Evolutionary conservation across 2,113 vertebrate species (phyloP).

Genomic region (Haemorhous mexicanus): DNA sequence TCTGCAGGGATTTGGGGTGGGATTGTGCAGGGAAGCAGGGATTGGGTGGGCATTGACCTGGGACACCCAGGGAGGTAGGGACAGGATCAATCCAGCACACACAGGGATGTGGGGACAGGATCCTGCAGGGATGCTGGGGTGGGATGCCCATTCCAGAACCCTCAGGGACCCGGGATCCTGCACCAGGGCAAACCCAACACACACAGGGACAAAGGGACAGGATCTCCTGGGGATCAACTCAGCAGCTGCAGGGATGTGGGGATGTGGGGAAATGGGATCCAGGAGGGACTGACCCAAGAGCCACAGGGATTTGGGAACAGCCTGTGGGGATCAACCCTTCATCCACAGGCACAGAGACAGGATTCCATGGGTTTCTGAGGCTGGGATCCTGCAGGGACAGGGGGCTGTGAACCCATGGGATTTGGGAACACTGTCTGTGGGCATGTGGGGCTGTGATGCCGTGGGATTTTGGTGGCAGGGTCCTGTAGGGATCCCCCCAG

Average conservation of each 20-base stretch:
- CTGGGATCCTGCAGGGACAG: neutral
- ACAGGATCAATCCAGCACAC: neutral
- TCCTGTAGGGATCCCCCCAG: neutral
- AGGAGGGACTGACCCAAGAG: neutral
- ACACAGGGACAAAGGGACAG: rapidly evolving
- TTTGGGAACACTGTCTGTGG: neutral
- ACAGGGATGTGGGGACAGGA: neutral
- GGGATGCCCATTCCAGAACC: neutral
- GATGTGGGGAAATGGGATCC: too few relatives aligned
- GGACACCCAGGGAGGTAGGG: neutral
- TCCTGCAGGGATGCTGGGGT: neutral
- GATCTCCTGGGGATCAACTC: neutral
- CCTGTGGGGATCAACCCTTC: neutral
- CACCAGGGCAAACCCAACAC: rapidly evolving
- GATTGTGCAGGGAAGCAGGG: neutral
- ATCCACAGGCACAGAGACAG: neutral
- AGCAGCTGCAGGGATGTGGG: too few relatives aligned
- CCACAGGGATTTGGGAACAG: neutral
- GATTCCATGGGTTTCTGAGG: neutral
- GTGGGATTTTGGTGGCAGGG: rapidly evolving
- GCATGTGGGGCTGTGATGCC: rapidly evolving
- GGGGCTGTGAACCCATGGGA: neutral
- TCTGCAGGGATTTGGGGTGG: neutral
- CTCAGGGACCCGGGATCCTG: neutral
- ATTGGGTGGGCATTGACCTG: neutral